Percentiles rank a stretch among this genome's conserved stretches.
These are phyloP conservation scores for Epinephelus cyanopodus DNA, from an alignment of 2,113 vertebrate species.

Conservation along the genomic window DNA sequence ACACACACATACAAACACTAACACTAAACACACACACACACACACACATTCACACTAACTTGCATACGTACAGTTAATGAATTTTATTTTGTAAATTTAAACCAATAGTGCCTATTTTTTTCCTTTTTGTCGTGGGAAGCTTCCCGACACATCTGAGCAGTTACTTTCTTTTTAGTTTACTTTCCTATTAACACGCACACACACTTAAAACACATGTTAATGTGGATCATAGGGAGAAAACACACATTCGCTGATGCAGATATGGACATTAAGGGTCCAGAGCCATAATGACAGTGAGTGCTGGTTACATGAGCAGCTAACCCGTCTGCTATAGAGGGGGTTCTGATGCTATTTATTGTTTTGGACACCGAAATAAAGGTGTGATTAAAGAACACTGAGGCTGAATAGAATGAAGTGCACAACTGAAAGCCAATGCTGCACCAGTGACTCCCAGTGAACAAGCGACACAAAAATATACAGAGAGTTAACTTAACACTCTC, in stretches of 20 bases:
- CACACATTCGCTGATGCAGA: not conserved
- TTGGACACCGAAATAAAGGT: not conserved
- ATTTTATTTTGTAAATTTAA: slow-evolving; percentile 19
- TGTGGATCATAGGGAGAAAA: not conserved
- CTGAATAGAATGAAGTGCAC: not conserved
- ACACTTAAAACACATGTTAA: not conserved
- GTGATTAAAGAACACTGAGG: not conserved
- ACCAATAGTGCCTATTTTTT: not conserved
- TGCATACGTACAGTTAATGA: not conserved
- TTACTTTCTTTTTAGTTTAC: not conserved
- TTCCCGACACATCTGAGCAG: not conserved
- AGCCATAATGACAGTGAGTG: not conserved
- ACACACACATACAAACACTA: slow-evolving; percentile 39
- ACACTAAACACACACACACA: slow-evolving; percentile 21
- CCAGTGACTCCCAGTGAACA: too few species aligned
- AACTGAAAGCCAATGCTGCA: not conserved
- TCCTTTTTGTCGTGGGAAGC: not conserved
- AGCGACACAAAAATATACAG: too few species aligned
- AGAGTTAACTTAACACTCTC: not conserved
- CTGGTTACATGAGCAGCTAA: not conserved
- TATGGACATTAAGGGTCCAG: not conserved
- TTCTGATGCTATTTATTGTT: not conserved
- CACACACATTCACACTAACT: slow-evolving; percentile 15
- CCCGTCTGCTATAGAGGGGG: too few species aligned
- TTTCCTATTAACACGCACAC: not conserved